Evolutionary conservation across 2,888 invertebrate genomes (phyloP).

Genomic region (Eilema griseolum): DNA sequence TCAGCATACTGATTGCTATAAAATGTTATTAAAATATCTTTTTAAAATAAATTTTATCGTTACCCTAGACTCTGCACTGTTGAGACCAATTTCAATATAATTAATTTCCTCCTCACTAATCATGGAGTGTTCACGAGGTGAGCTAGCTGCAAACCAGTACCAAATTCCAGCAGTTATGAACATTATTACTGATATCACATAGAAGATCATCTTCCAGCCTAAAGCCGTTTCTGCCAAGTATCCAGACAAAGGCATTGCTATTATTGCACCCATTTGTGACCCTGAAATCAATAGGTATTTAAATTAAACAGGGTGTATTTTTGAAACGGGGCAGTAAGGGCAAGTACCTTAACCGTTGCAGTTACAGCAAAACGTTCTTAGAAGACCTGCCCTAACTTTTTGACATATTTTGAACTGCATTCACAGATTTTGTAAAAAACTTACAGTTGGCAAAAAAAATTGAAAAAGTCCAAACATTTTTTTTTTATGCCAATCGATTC

Average conservation of each 20-base stretch:
- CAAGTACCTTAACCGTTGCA: no score
- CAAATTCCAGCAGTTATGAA: constrained; percentile 86
- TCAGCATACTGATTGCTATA: no score
- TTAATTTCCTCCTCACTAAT: constrained; percentile 86
- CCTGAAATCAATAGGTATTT: constrained; percentile 76
- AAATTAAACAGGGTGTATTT: no score
- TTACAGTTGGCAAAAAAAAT: no score
- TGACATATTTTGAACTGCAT: no score
- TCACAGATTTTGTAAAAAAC: no score
- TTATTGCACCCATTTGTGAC: constrained; percentile 89
- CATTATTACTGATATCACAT: constrained; percentile 86
- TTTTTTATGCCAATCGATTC: no score
- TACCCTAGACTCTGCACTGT: constrained; percentile 64
- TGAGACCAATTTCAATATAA: constrained; percentile 87
- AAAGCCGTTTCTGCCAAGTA: constrained; percentile 83
- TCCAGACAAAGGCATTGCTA: constrained; percentile 90
- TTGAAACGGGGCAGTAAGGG: no score
- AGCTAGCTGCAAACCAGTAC: constrained; percentile 86
- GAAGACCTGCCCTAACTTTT: no score
- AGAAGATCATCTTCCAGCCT: constrained; percentile 91
- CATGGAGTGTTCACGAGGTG: constrained; percentile 84
- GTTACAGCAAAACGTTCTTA: no score
- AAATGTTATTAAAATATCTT: no score
- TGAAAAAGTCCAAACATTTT: no score
- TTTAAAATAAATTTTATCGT: background rate